Evolutionary conservation across 2,797 vertebrate genomes (phyloP).

Genomic region (Iguana delicatissima): DNA sequence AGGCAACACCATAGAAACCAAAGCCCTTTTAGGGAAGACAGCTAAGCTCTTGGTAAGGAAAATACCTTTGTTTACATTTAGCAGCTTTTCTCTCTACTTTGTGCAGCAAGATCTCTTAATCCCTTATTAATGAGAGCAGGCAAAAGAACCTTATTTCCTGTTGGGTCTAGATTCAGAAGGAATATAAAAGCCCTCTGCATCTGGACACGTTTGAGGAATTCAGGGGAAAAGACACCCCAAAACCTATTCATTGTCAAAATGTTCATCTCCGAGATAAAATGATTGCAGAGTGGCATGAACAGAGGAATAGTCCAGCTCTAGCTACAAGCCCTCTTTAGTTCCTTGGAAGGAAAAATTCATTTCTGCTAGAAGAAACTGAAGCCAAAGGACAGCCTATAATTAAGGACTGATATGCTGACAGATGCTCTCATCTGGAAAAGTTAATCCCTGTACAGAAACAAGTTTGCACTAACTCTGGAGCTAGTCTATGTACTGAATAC

Average conservation of each 20-base stretch:
- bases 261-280: neutral
- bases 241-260: neutral
- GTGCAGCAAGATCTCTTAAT: neutral
- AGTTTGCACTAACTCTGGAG: no score
- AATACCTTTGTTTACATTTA: slow-evolving; percentile 55
- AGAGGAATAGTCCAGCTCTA: neutral
- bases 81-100: slow-evolving; percentile 11
- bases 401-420: neutral
- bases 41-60: slow-evolving; percentile 22
- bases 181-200: neutral
- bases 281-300: no score
- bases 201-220: neutral
- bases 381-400: neutral
- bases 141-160: slow-evolving; percentile 23
- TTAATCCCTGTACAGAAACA: neutral
- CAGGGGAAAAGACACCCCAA: neutral
- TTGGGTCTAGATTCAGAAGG: neutral
- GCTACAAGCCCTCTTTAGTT: no score
- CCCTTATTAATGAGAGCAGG: slow-evolving; percentile 37
- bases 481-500: neutral
- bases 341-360: no score
- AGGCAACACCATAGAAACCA: slow-evolving; percentile 57
- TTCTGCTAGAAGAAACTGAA: neutral
- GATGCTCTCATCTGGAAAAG: neutral
- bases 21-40: slow-evolving; percentile 50